Evolutionary conservation across 2,797 vertebrate genomes (phyloP).

Genomic region (Pseudomugil gertrudae): DNA sequence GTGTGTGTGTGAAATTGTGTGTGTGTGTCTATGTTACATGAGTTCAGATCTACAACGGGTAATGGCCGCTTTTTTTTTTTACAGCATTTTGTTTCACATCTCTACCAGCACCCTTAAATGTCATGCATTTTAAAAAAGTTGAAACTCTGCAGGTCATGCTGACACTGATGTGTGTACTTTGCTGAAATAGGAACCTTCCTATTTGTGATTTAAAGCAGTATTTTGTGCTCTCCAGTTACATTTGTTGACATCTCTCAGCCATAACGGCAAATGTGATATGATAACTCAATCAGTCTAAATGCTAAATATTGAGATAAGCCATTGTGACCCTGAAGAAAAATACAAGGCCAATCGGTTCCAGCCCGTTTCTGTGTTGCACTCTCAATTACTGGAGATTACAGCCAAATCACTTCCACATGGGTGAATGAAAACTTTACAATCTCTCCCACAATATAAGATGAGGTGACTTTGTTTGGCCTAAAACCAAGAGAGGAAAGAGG

Average conservation of each 20-base stretch:
- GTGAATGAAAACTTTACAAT: constrained; percentile 95
- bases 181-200: constrained; percentile 81
- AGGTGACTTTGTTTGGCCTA: constrained; percentile 94
- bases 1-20: constrained; percentile 8
- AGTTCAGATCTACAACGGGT: constrained; percentile 66
- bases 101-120: constrained; percentile 64
- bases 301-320: constrained; percentile 85
- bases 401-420: constrained; percentile 98
- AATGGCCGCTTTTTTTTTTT: constrained; percentile 56
- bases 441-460: constrained; percentile 92
- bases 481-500: constrained; percentile 58
- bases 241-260: constrained; percentile 85
- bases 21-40: constrained; percentile 30
- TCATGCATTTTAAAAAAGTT: constrained; percentile 70
- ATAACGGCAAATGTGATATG: constrained; percentile 92
- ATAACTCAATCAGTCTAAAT: constrained; percentile 97
- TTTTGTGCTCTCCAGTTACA: constrained; percentile 91
- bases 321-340: constrained; percentile 76
- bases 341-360: constrained; percentile 94
- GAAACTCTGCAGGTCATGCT: constrained; percentile 48
- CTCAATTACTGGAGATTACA: constrained; percentile 96
- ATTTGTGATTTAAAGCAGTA: constrained; percentile 87
- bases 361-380: constrained; percentile 93
- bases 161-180: constrained; percentile 70
- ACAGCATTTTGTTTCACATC: constrained; percentile 66